phyloP scores from a whole-genome alignment of 2,797 vertebrate species.

The Sphenopsis melanotis region DNA sequence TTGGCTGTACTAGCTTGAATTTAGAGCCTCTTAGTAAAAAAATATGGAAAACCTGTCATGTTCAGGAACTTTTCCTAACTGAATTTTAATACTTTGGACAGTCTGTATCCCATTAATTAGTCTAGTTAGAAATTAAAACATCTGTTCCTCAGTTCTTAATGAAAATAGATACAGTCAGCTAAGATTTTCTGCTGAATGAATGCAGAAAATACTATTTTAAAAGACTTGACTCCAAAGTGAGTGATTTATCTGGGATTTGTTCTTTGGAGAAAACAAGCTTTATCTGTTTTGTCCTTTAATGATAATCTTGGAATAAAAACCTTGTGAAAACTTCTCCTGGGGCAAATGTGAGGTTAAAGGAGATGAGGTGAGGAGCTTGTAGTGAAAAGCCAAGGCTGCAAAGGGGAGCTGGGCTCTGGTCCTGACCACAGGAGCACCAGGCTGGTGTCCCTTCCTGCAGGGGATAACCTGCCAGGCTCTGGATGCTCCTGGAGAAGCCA shows the following conservation, averaged over 20 bases:
- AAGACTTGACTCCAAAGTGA: neutral
- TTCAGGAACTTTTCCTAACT: constrained; percentile 4
- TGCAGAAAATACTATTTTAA: neutral
- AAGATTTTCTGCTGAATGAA: constrained; percentile 1
- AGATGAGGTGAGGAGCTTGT: neutral
- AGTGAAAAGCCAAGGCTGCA: neutral
- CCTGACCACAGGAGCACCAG: neutral
- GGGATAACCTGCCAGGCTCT: neutral
- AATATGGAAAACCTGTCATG: neutral
- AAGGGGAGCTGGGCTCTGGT: neutral
- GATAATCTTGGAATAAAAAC: neutral
- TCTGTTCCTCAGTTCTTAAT: constrained; percentile 9
- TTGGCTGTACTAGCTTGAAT: neutral
- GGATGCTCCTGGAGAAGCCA: neutral
- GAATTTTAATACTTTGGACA: constrained; percentile 6
- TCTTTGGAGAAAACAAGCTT: neutral
- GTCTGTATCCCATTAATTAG: constrained; percentile 42
- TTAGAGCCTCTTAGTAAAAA: neutral
- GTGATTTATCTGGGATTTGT: neutral
- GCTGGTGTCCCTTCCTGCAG: neutral
- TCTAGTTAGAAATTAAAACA: constrained; percentile 17
- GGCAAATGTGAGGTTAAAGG: neutral
- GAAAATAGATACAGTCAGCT: neutral
- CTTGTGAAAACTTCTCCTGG: neutral
- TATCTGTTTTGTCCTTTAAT: neutral